Conservation (phyloP, 2,113 vertebrate genomes). For the Campylomormyrus numenius region DNA sequence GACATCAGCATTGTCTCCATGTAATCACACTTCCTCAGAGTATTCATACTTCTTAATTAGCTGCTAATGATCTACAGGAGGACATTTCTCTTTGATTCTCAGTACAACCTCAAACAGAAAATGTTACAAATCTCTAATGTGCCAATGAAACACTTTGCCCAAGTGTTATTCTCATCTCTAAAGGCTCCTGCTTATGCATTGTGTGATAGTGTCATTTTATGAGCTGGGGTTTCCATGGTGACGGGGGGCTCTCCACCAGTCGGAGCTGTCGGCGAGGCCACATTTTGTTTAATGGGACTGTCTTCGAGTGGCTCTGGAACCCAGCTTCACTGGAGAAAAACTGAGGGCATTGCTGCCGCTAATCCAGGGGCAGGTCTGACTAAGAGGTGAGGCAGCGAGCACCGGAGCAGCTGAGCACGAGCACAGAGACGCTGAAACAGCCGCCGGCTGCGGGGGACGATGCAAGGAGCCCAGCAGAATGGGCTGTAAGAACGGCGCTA, state of each 20-base stretch:
- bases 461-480: background rate
- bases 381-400: background rate
- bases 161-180: conserved; percentile 3
- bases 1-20: background rate
- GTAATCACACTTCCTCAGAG: background rate
- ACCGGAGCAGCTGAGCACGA: background rate
- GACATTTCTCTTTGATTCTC: background rate
- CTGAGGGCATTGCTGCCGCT: background rate
- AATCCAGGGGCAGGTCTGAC: background rate
- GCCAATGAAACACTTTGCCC: background rate
- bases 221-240: background rate
- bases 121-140: background rate
- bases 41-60: background rate
- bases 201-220: background rate
- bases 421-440: background rate
- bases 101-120: background rate
- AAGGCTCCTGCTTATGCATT: conserved; percentile 4
- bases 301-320: background rate
- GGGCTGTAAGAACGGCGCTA: background rate
- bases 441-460: background rate
- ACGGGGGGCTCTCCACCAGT: background rate
- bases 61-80: background rate
- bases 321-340: background rate
- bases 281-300: background rate
- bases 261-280: background rate